phyloP scores from a whole-genome alignment of 2,797 vertebrate species.

The Melanitta fusca region DNA sequence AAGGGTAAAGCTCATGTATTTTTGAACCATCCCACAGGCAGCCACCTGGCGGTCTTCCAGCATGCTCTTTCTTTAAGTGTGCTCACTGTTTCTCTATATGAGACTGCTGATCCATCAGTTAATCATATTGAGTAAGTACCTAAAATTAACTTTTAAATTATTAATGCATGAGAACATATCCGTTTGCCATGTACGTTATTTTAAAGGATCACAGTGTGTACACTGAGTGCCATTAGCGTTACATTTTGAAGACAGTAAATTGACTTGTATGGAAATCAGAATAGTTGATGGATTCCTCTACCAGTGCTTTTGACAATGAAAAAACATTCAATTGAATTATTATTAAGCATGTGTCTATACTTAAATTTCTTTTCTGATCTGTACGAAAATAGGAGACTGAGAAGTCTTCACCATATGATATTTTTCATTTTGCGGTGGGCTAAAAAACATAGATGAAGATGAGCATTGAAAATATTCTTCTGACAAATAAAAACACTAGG shows the following conservation, averaged over 20 bases:
- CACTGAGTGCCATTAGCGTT: conserved; percentile 27
- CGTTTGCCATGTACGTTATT: conserved; percentile 10
- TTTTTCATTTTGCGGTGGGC: conserved; percentile 10
- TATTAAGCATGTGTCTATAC: background rate
- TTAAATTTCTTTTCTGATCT: conserved; percentile 23
- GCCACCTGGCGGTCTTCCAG: conserved; percentile 26
- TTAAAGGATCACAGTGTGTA: conserved; percentile 61
- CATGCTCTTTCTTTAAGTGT: conserved; percentile 34
- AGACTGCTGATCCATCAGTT: conserved; percentile 70
- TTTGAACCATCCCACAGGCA: background rate
- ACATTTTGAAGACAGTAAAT: conserved; percentile 50
- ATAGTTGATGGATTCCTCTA: background rate
- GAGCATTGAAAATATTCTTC: conserved; percentile 22
- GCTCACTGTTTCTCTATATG: conserved; percentile 11
- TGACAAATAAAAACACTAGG: conserved; percentile 45
- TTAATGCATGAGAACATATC: conserved; percentile 54
- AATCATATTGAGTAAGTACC: conserved; percentile 47
- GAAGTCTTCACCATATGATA: background rate
- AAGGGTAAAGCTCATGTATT: conserved; percentile 26
- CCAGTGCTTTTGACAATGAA: background rate
- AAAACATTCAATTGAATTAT: background rate
- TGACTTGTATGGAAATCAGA: conserved; percentile 39
- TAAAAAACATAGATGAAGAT: background rate
- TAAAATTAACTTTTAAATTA: conserved; percentile 59
- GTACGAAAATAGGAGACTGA: background rate